Conservation (phyloP, 1,140 invertebrate species). For the Neodiprion lecontei region DNA sequence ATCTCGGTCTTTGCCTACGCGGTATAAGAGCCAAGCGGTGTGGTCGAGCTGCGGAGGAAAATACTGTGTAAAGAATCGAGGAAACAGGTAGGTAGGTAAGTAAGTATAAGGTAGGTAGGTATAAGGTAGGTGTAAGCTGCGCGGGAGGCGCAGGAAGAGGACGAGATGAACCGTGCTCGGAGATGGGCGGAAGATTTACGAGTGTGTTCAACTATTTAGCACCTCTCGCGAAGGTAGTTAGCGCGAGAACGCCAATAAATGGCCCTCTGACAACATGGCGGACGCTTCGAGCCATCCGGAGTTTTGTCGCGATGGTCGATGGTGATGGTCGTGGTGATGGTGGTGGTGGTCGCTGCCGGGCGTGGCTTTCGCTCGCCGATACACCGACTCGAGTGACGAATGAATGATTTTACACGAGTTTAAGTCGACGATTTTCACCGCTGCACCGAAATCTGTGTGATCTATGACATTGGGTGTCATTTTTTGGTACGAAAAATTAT, state of each 20-base stretch:
- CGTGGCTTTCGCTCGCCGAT: background rate
- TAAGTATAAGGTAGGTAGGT: background rate
- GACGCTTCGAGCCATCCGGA: conserved; percentile 22
- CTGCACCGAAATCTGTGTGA: too few species aligned
- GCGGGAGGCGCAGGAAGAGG: background rate
- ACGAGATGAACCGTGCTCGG: background rate
- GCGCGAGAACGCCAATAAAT: conserved; percentile 48
- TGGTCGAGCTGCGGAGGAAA: too few species aligned
- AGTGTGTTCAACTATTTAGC: conserved; percentile 51
- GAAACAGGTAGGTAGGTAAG: background rate
- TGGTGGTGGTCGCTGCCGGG: conserved; percentile 4
- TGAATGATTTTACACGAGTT: background rate
- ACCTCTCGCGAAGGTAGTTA: conserved; percentile 48
- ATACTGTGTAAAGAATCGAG: background rate
- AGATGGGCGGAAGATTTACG: conserved; percentile 48
- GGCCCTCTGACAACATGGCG: conserved; percentile 49
- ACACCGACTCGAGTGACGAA: background rate
- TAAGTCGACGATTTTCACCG: too few species aligned
- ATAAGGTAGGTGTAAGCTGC: background rate
- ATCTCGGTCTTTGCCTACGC: too few species aligned
- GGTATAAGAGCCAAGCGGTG: too few species aligned
- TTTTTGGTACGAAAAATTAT: too few species aligned
- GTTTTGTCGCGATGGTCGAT: conserved; percentile 15
- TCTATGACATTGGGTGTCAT: too few species aligned
- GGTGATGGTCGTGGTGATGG: conserved; percentile 2